Percentiles rank a stretch among this genome's conserved stretches.
phyloP scores from a whole-genome alignment of 2,797 vertebrate species.

The Hippoglossus hippoglossus region DNA sequence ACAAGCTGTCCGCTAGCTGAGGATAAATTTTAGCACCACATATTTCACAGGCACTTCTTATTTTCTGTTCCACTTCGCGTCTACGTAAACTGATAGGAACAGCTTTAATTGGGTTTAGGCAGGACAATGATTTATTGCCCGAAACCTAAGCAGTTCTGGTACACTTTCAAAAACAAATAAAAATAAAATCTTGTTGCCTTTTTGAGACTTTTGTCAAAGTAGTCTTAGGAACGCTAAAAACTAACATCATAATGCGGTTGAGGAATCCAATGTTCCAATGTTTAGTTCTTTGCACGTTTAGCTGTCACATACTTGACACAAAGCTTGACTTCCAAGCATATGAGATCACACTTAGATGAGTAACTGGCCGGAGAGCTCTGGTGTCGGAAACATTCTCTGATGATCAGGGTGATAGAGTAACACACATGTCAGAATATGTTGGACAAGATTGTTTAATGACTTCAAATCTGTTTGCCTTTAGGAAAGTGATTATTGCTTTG shows the following conservation, averaged over 20 bases:
- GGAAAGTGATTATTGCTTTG: conserved; percentile 4
- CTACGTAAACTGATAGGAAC: not conserved
- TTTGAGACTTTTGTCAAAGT: too few species aligned
- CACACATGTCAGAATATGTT: conserved; percentile 6
- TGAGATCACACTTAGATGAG: conserved; percentile 12
- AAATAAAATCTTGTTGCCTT: too few species aligned
- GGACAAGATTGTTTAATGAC: too few species aligned
- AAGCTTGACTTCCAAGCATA: conserved; percentile 12
- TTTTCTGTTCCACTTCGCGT: conserved; percentile 9
- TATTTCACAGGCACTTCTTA: conserved; percentile 29
- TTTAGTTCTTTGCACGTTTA: not conserved
- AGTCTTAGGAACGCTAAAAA: too few species aligned
- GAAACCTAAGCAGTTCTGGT: too few species aligned
- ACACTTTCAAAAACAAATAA: too few species aligned
- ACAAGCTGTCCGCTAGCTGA: conserved; percentile 43
- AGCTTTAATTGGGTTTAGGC: not conserved
- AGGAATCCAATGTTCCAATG: not conserved
- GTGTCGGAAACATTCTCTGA: conserved; percentile 28
- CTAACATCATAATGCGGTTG: too few species aligned
- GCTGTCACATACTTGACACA: conserved; percentile 15
- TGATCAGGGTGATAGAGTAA: conserved; percentile 5
- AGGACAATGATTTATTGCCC: not conserved
- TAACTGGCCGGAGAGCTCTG: not conserved
- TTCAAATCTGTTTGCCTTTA: too few species aligned
- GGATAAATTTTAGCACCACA: conserved; percentile 33